Evolutionary conservation across 2,888 invertebrate genomes (phyloP).

Genomic region (Hartigia nigra): DNA sequence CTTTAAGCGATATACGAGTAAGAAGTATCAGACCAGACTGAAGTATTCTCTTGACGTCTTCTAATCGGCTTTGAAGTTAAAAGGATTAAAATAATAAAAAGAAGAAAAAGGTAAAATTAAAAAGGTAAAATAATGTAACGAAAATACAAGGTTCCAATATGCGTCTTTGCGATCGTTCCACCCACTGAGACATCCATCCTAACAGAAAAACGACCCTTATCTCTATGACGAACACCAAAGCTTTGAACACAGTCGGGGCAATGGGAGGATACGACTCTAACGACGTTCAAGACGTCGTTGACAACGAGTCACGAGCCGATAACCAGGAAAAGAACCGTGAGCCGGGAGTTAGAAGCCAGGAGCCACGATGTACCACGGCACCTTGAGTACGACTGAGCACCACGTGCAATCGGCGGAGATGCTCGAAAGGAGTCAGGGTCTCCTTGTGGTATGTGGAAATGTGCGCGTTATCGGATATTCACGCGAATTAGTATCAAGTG

Average conservation of each 20-base stretch:
- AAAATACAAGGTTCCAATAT: not conserved
- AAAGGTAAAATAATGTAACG: not conserved
- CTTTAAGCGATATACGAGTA: not conserved
- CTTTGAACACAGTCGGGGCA: constrained; percentile 59
- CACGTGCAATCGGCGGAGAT: not conserved
- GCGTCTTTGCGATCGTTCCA: not conserved
- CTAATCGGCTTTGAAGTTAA: not conserved
- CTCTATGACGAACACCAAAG: constrained; percentile 41
- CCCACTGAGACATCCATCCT: not conserved
- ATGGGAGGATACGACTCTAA: constrained; percentile 8
- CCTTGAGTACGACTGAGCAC: not conserved
- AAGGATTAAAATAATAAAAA: not conserved
- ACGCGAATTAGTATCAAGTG: not conserved
- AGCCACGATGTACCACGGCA: not conserved
- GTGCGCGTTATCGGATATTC: not conserved
- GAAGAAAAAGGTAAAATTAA: not conserved
- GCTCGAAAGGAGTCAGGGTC: not conserved
- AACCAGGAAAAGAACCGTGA: not conserved
- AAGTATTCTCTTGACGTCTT: not conserved
- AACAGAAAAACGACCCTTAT: constrained; percentile 1
- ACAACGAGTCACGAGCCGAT: not conserved
- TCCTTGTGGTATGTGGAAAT: not conserved
- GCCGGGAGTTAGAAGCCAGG: not conserved
- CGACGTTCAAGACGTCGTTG: not conserved
- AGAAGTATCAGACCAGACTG: not conserved